These are phyloP conservation scores for Drosophila macrothrix DNA, from an alignment of 2,888 invertebrate species.

Conservation along the genomic window DNA sequence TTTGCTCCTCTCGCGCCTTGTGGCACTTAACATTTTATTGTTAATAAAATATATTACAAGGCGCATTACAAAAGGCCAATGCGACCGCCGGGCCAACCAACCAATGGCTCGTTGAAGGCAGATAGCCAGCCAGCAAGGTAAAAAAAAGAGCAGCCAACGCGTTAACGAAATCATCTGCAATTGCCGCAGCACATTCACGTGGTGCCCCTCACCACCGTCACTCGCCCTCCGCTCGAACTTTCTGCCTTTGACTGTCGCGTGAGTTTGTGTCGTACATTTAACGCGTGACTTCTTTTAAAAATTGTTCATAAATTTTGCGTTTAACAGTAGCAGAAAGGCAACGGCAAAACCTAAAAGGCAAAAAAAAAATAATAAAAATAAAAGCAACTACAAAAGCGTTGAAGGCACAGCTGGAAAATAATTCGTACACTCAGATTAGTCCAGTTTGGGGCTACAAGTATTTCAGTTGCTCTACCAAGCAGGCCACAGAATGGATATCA, in stretches of 20 bases:
- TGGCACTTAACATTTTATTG: conserved; percentile 82
- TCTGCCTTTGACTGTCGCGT: conserved; percentile 64
- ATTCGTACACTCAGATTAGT: conserved; percentile 17
- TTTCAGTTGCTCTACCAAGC: conserved; percentile 20
- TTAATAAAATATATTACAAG: conserved; percentile 81
- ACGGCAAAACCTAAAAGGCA: conserved; percentile 22
- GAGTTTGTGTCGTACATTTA: conserved; percentile 79
- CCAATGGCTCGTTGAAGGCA: conserved; percentile 29
- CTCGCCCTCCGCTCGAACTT: background rate
- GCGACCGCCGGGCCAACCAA: conserved; percentile 39
- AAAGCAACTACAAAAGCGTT: conserved; percentile 42
- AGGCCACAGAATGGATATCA: background rate
- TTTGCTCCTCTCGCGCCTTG: conserved; percentile 39
- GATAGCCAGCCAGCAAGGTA: conserved; percentile 23
- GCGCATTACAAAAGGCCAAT: conserved; percentile 75
- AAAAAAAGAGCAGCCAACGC: conserved; percentile 56
- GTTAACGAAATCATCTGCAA: conserved; percentile 77
- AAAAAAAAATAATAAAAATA: background rate
- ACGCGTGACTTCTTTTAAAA: conserved; percentile 77
- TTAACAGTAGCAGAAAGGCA: conserved; percentile 76
- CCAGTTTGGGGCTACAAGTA: conserved; percentile 9
- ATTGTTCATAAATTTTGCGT: conserved; percentile 81
- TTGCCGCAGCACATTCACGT: conserved; percentile 34
- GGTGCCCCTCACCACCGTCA: background rate
- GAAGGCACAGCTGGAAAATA: conserved; percentile 52